Evolutionary conservation across 92 coral and sea anemone genomes (phyloP), one percentile per base, ranked within the genome.

Genomic region (Porites lobata): DNA sequence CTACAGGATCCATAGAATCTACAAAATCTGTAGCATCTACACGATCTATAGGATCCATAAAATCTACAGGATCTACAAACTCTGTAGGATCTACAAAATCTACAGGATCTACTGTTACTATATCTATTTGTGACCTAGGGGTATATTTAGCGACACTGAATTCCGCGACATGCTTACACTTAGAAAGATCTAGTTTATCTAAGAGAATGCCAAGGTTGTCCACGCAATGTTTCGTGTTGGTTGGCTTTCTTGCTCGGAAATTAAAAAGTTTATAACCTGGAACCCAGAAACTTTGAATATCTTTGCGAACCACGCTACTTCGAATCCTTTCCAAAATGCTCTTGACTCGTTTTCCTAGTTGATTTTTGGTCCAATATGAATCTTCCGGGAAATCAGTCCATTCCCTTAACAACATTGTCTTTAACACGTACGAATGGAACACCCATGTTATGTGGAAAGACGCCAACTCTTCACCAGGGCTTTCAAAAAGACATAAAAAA

Each of bases 361-460:
- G 58, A 58, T 86, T 84, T 21, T 54, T 57, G 1, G 50, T 75
- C 93, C 93, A 86, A 70, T 56, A 24, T 1, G 53, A 22, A 10
- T 86, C 93, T 56, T 43, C 10, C 9, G 93, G 93, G 59, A 66
- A 86, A 24, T 90, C 80, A 18, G 82, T 64, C 91, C 93, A 90
- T 63, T 90, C 93, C 68, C 76, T 90, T 24, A 90, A 79, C 22
- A 90, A 90, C 93, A 86, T 90, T 22, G 93, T 90, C 80, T 86
- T 90, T 51, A 90, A 76, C 9, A 76, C 84, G 12, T 90, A 90
- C 19, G 93, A 90, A 68, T 80, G 87, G 59, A 90, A 81, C 24
- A 50, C 91, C 93, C 93, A 90, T 20, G 56, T n/a, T 17, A 90
- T 10, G 2, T 4, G 59, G 13, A 20, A 90, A 0, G 93, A 90